Conservation (phyloP, 1,140 invertebrate species). For the Oedothorax gibbosus region DNA sequence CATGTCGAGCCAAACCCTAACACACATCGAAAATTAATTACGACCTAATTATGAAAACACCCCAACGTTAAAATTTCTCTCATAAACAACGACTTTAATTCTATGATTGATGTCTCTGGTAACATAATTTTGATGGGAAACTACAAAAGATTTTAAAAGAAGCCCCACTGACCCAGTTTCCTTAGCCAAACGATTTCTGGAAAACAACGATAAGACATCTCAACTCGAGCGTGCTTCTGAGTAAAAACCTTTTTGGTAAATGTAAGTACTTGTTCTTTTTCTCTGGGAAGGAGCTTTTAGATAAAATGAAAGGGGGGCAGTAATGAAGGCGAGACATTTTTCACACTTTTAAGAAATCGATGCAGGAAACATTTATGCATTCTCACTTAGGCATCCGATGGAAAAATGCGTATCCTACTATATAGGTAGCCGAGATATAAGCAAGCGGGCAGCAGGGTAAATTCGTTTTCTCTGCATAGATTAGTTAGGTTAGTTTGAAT, state of each 20-base stretch:
- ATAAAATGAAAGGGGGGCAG: background rate
- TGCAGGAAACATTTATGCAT: background rate
- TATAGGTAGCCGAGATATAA: no score
- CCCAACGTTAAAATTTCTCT: no score
- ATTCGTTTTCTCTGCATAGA: no score
- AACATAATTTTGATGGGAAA: background rate
- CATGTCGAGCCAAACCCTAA: no score
- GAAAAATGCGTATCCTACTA: no score
- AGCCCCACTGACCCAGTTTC: constrained; percentile 33
- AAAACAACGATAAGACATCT: constrained; percentile 35
- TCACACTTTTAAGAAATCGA: constrained; percentile 20
- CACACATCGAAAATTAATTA: no score
- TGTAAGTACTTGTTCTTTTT: constrained; percentile 13
- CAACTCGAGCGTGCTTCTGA: constrained; percentile 20
- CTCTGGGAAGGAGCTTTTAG: background rate
- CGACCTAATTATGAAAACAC: no score
- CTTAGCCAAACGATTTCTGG: constrained; percentile 38
- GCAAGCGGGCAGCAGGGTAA: no score
- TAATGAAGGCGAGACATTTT: constrained; percentile 1
- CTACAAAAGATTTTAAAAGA: background rate
- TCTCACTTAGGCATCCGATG: no score
- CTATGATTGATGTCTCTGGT: background rate
- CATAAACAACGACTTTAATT: no score
- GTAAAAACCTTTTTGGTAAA: constrained; percentile 25
- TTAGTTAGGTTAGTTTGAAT: no score